Percentiles rank a stretch among this genome's conserved stretches.
Evolutionary conservation across 2,113 vertebrate genomes (phyloP).

Genomic region (Anarhynchus alexandrinus): DNA sequence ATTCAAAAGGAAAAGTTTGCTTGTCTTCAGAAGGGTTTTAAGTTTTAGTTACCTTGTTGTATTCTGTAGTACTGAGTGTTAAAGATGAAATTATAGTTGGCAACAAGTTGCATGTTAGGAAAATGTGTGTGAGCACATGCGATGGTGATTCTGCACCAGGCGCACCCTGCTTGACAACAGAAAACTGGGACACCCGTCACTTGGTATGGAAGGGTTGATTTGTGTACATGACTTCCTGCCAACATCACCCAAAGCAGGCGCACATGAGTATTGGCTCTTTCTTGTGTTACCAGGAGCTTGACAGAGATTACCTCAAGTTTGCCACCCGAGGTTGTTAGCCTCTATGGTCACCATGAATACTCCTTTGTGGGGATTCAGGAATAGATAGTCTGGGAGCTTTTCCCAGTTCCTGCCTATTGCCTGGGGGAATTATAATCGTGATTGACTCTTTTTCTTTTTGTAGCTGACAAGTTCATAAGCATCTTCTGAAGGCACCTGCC

Average conservation of each 20-base stretch:
- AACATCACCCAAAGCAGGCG: not conserved
- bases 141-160: not conserved
- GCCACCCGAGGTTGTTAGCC: not conserved
- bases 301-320: not conserved
- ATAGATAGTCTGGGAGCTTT: not conserved
- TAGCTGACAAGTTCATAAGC: not conserved
- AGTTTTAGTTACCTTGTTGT: not conserved
- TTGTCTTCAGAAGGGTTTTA: not conserved
- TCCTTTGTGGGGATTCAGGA: not conserved
- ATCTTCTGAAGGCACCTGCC: not conserved
- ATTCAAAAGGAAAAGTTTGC: not conserved
- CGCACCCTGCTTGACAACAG: not conserved
- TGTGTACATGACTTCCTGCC: not conserved
- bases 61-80: not conserved
- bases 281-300: not conserved
- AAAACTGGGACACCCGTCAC: not conserved
- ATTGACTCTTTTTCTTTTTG: not conserved
- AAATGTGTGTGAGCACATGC: rapidly evolving
- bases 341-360: not conserved
- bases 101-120: not conserved
- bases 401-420: not conserved
- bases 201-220: not conserved
- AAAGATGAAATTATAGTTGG: not conserved
- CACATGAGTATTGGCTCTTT: not conserved
- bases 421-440: not conserved